These are phyloP conservation scores for Tragelaphus eurycerus DNA, from an alignment of 2,797 vertebrate genomes.

Conservation along the genomic window DNA sequence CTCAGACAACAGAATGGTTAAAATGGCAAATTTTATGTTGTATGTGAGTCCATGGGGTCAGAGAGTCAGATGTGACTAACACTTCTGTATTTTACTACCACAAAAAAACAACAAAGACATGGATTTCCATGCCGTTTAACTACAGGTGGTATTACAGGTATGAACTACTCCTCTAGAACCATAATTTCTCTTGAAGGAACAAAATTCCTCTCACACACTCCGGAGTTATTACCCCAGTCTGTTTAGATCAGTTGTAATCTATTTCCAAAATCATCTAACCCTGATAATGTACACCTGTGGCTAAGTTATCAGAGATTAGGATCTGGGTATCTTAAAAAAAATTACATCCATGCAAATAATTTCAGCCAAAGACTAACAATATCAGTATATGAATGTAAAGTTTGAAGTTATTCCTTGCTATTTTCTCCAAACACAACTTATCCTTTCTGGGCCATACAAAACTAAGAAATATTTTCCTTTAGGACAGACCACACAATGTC, in stretches of 20 bases:
- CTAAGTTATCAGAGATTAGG: background rate
- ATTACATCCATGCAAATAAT: background rate
- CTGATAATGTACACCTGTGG: background rate
- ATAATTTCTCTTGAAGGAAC: background rate
- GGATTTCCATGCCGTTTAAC: background rate
- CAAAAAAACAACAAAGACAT: background rate
- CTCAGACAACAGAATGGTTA: background rate
- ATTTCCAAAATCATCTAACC: conserved; percentile 15
- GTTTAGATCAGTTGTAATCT: background rate
- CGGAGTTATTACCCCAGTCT: background rate
- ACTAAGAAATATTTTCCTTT: background rate
- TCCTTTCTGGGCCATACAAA: background rate
- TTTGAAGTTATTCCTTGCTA: background rate
- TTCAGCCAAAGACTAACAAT: background rate
- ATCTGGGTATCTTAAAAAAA: background rate
- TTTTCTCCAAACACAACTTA: background rate
- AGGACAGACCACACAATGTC: background rate
- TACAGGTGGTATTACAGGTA: background rate
- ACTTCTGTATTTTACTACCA: background rate
- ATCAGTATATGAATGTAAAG: background rate
- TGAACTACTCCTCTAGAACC: background rate
- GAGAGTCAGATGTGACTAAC: background rate
- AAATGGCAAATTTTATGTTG: background rate
- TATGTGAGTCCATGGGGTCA: background rate
- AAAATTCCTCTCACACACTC: background rate